Evolutionary conservation across 2,113 vertebrate species (phyloP), one percentile per base, ranked within the genome.

Genomic region (Athene noctua): DNA sequence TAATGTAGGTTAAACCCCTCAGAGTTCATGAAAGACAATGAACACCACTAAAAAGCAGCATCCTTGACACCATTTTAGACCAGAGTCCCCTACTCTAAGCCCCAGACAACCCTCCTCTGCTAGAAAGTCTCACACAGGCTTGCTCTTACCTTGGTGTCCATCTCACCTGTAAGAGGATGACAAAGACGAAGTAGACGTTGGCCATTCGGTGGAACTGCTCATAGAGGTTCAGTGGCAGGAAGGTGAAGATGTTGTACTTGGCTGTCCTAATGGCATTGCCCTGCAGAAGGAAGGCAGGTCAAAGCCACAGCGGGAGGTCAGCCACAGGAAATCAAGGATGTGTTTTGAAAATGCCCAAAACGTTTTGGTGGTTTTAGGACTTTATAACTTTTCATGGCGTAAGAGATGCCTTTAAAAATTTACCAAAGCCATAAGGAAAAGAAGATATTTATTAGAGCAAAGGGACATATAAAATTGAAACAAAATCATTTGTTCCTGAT

Each of bases 131-230:
- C 12, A 3, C 58, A 6, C 44, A 6, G 9, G 0, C 20, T 13
- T 1, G 4, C 40, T 10, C 6, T 2, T 13, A 18, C 59, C 26
- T 1, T 2, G 16, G 59, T 30, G 42, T 21, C 58, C 65, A 4
- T 2, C 95, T 97, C 92, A 99, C 99, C 99, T 99, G 99, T 46
- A 99, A 89, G 86, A 99, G 92, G 90, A 99, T 93, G 84, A 99
- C 98, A 5, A 99, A 95, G 81, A 99, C 98, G 36, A 99, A 99
- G 97, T 99, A 99, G 93, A 99, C 17, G 36, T 99, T 99, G 77
- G 99, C 99, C 27, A 92, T 58, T 3, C 98, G 97, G 70, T 99
- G 99, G 95, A 99, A 99, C 97, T 99, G 99, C 91, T 99, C 99
- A 0, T 98, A 99, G 88, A 99, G 97, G 73, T 98, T 99, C 62